phyloP scores from a whole-genome alignment of 2,113 vertebrate genomes.

The Myrmecophaga tridactyla region DNA sequence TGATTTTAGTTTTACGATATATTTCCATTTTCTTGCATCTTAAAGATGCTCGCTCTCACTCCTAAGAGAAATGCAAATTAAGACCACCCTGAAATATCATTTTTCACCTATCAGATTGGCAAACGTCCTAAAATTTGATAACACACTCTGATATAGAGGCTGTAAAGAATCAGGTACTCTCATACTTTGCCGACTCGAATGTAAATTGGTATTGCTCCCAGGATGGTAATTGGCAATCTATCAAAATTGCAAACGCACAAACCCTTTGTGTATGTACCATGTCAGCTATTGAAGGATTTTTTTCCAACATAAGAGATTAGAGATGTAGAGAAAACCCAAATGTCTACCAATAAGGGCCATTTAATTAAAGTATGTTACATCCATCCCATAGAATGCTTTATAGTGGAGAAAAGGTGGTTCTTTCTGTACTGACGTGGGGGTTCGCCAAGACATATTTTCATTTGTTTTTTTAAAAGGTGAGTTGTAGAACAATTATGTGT shows the following conservation, averaged over 20 bases:
- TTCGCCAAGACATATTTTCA: neutral
- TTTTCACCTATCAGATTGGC: neutral
- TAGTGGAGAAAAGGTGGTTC: constrained; percentile 2
- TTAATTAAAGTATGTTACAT: constrained; percentile 42
- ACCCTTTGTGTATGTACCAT: neutral
- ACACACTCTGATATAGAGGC: neutral
- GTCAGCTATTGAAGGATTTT: neutral
- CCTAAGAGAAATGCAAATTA: constrained; percentile 37
- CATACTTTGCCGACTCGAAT: neutral
- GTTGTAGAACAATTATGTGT: neutral
- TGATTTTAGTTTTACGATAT: neutral
- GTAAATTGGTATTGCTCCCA: neutral
- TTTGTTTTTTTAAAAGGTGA: neutral
- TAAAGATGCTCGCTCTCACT: neutral
- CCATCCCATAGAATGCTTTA: neutral
- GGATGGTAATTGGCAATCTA: neutral
- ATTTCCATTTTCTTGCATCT: neutral
- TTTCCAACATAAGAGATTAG: constrained; percentile 22
- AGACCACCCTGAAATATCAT: neutral
- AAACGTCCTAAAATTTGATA: neutral
- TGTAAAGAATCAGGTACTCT: neutral
- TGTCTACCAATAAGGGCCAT: neutral
- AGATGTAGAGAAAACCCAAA: constrained; percentile 25
- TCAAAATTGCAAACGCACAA: constrained; percentile 10
- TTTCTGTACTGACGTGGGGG: neutral